Evolutionary conservation across 2,797 vertebrate genomes (phyloP).

Genomic region (Atherinosoma microstoma): DNA sequence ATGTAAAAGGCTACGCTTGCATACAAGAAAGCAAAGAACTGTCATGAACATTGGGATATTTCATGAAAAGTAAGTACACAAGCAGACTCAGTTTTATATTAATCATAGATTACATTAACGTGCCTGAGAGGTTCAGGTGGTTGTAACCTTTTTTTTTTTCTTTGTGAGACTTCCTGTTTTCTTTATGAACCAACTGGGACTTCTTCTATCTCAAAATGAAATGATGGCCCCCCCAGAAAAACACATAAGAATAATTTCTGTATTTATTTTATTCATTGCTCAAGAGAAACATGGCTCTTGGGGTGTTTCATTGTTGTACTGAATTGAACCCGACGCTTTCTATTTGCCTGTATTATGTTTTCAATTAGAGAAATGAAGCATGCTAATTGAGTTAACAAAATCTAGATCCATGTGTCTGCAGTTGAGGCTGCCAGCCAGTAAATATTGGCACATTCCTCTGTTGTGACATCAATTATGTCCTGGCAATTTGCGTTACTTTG

Average conservation of each 20-base stretch:
- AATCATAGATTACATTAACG: neutral
- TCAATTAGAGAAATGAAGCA: conserved; percentile 20
- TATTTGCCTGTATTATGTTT: conserved; percentile 12
- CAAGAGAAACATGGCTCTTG: neutral
- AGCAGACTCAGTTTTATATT: neutral
- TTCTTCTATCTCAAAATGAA: too few species aligned
- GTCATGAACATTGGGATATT: neutral
- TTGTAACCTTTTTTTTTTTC: too few species aligned
- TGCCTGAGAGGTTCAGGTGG: neutral
- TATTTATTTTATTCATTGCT: neutral
- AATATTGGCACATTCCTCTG: conserved; percentile 22
- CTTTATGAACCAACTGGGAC: too few species aligned
- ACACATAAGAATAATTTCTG: too few species aligned
- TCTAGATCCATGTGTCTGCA: conserved; percentile 8
- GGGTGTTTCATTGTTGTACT: neutral
- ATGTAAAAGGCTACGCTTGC: neutral
- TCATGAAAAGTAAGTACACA: neutral
- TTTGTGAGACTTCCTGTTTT: neutral
- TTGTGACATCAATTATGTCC: conserved; percentile 32
- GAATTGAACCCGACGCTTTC: neutral
- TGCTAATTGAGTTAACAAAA: neutral
- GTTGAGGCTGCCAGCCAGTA: conserved; percentile 17
- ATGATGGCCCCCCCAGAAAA: too few species aligned
- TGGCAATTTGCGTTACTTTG: conserved; percentile 31
- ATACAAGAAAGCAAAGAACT: neutral